Evolutionary conservation across 1,140 invertebrate species (phyloP).

Genomic region (Conopomorpha cramerella): DNA sequence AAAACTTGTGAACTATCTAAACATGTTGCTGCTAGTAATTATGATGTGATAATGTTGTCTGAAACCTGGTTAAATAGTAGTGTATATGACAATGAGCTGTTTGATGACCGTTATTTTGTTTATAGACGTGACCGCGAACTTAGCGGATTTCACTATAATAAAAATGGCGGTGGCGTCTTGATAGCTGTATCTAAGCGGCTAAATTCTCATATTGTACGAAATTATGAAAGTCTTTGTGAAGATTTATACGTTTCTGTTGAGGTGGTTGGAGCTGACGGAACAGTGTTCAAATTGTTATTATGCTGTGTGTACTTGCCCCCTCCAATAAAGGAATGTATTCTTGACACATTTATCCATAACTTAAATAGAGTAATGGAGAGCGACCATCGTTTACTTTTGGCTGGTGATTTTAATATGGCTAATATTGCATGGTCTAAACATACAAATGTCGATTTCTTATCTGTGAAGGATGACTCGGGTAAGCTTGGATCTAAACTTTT

Average conservation of each 20-base stretch:
- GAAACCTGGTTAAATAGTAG: conserved; percentile 6
- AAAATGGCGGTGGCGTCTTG: no score
- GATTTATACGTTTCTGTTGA: conserved; percentile 6
- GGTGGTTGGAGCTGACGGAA: no score
- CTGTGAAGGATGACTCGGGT: no score
- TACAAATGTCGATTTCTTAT: not conserved
- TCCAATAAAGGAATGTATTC: conserved; percentile 5
- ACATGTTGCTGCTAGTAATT: conserved; percentile 4
- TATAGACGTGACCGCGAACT: conserved; percentile 7
- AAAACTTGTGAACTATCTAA: conserved; percentile 6
- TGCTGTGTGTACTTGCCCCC: conserved; percentile 5
- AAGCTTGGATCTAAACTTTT: no score
- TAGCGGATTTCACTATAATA: conserved; percentile 5
- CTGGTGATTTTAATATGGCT: conserved; percentile 1
- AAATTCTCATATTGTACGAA: not conserved
- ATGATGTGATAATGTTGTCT: conserved; percentile 6
- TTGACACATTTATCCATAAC: conserved; percentile 3
- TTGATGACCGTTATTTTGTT: conserved; percentile 6
- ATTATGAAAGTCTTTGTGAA: conserved; percentile 3
- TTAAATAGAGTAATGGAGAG: conserved; percentile 1
- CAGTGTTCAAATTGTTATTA: no score
- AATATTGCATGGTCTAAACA: not conserved
- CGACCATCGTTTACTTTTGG: not conserved
- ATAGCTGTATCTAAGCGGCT: no score
- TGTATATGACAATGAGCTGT: conserved; percentile 5